Evolutionary conservation across 2,888 invertebrate species (phyloP).

Genomic region (Lobophora halterata): DNA sequence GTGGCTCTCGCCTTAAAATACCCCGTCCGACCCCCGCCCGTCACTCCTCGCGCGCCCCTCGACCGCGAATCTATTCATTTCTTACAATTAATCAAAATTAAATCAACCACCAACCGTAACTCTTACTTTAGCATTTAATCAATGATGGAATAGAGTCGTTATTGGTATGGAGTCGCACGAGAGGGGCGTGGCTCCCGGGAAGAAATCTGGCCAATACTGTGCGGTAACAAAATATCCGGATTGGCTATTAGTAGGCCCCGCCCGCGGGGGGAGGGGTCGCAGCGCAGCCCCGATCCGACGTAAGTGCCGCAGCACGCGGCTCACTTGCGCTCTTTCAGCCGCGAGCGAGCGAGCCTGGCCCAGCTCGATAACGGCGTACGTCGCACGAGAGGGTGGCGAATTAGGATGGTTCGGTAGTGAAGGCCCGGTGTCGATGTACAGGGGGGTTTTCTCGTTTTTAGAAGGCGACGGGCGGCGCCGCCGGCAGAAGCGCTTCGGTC

Average conservation of each 20-base stretch:
- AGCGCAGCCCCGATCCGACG: constrained; percentile 35
- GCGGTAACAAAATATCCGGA: constrained; percentile 81
- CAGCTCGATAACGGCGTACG: constrained; percentile 45
- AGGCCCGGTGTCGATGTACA: constrained; percentile 32
- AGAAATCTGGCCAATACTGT: constrained; percentile 83
- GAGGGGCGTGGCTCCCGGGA: constrained; percentile 73
- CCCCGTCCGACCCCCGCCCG: constrained; percentile 24
- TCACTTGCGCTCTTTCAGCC: constrained; percentile 39
- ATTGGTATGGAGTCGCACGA: constrained; percentile 40
- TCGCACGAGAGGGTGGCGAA: constrained; percentile 40
- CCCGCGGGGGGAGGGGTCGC: constrained; percentile 54
- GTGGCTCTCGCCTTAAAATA: constrained; percentile 24
- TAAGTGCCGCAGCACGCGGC: constrained; percentile 28
- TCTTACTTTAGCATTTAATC: constrained; percentile 46
- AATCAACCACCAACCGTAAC: constrained; percentile 53
- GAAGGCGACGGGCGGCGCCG: constrained; percentile 56
- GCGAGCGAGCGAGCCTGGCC: constrained; percentile 17
- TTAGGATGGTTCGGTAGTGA: constrained; percentile 52
- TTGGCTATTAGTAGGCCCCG: constrained; percentile 81
- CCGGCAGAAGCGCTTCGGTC: constrained; percentile 68
- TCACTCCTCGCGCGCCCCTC: constrained; percentile 31
- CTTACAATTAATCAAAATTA: constrained; percentile 80
- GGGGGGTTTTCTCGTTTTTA: constrained; percentile 53
- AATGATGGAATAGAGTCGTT: constrained; percentile 38
- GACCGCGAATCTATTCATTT: constrained; percentile 66